A percentile compares a stretch with the other conserved stretches of the same genome.
These are phyloP conservation scores for Prosapia bicincta DNA, from an alignment of 2,888 invertebrate genomes.

Conservation along the genomic window DNA sequence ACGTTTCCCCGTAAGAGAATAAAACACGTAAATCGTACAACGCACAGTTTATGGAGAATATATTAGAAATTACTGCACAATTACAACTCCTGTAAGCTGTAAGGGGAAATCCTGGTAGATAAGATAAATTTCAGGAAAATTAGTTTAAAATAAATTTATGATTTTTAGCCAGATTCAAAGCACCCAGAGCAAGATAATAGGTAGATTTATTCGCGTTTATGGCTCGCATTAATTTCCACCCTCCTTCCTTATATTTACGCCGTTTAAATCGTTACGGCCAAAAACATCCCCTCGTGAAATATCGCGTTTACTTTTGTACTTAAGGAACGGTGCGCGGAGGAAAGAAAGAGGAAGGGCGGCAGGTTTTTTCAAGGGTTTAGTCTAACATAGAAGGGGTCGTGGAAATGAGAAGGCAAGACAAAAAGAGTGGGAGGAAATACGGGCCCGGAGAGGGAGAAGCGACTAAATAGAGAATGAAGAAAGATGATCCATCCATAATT, in stretches of 20 bases:
- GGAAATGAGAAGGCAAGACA: not conserved
- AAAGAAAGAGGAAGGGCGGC: not conserved
- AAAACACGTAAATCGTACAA: too few relatives aligned
- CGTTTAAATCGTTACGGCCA: not conserved
- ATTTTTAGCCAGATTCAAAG: not conserved
- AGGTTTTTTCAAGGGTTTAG: not conserved
- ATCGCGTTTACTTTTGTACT: not conserved
- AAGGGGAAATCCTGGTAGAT: not conserved
- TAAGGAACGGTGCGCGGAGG: not conserved
- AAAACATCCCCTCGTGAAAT: not conserved
- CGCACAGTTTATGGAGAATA: too few relatives aligned
- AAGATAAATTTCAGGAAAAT: not conserved
- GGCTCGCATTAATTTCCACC: not conserved
- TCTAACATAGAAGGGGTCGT: not conserved
- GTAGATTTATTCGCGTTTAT: not conserved
- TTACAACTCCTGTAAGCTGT: too few relatives aligned
- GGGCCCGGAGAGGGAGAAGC: slow-evolving; percentile 4
- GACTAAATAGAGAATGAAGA: not conserved
- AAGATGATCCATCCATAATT: not conserved
- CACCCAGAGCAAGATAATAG: not conserved
- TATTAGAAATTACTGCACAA: too few relatives aligned
- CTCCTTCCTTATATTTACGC: not conserved
- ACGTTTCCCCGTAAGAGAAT: too few relatives aligned
- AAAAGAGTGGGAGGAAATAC: not conserved
- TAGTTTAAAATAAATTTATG: not conserved